These are phyloP conservation scores for Drosophila robusta DNA, from an alignment of 2,888 invertebrate genomes.

Conservation along the genomic window DNA sequence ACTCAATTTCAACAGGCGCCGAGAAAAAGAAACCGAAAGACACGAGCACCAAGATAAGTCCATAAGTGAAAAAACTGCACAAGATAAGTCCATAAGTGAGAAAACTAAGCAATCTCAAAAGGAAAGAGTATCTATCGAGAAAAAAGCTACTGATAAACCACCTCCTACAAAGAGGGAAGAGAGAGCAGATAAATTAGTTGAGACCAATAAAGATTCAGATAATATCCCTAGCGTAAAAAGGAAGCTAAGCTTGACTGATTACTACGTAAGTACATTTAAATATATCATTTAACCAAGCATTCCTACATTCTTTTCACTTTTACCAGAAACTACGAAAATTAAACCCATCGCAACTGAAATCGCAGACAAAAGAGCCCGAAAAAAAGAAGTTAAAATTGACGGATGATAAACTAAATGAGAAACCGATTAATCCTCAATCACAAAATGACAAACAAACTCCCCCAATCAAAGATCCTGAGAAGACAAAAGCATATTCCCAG, in stretches of 20 bases:
- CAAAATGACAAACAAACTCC: not conserved
- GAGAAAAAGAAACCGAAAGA: no score
- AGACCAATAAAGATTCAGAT: not conserved
- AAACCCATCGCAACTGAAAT: not conserved
- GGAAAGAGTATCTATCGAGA: not conserved
- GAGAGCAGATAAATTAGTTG: not conserved
- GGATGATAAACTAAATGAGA: not conserved
- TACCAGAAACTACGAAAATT: no score
- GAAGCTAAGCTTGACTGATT: not conserved
- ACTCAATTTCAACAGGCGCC: no score
- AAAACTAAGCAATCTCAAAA: not conserved
- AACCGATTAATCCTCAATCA: not conserved
- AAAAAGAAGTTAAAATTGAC: not conserved
- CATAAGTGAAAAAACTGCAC: no score
- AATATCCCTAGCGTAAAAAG: not conserved
- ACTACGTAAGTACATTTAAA: not conserved
- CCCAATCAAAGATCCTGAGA: not conserved
- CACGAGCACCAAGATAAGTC: no score
- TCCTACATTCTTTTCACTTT: no score
- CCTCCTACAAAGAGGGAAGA: not conserved
- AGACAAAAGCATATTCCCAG: no score
- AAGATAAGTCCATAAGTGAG: no score
- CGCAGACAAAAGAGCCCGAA: not conserved
- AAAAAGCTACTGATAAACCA: not conserved
- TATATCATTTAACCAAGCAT: not conserved